phyloP scores from a whole-genome alignment of 1,140 invertebrate species.

The Brachionus angularis region DNA sequence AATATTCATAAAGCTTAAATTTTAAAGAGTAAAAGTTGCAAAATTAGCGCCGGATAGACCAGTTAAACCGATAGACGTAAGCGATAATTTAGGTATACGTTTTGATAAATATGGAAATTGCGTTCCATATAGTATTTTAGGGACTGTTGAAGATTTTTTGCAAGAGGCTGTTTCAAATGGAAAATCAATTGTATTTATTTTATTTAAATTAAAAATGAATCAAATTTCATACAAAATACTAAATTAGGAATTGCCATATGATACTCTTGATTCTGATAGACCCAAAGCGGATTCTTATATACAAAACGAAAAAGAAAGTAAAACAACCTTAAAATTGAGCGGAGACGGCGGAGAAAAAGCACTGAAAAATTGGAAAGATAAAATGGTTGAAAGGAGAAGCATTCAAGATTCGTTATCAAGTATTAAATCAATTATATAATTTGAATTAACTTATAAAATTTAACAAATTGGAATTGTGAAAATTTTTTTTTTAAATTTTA shows the following conservation, averaged over 20 bases:
- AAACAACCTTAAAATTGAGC: not conserved
- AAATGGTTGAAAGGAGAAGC: constrained; percentile 54
- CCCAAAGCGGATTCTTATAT: constrained; percentile 45
- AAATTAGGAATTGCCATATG: constrained; percentile 46
- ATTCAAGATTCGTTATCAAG: constrained; percentile 57
- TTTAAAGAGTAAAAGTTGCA: constrained; percentile 32
- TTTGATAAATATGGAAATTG: constrained; percentile 51
- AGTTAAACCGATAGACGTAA: not conserved
- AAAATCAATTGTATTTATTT: constrained; percentile 49
- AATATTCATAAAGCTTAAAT: not conserved
- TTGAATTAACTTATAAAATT: too few relatives aligned
- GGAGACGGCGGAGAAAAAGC: constrained; percentile 44
- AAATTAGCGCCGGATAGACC: constrained; percentile 36
- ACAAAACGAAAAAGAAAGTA: constrained; percentile 1
- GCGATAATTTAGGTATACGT: constrained; percentile 48
- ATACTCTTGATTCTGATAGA: constrained; percentile 44
- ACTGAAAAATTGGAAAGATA: constrained; percentile 54
- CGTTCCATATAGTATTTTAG: constrained; percentile 55
- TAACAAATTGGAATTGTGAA: not conserved
- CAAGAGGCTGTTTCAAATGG: constrained; percentile 49
- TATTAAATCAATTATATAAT: too few relatives aligned
- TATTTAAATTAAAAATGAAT: too few relatives aligned
- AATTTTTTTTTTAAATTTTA: not conserved
- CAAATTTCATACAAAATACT: too few relatives aligned
- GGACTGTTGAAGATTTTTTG: constrained; percentile 53